Percentiles rank a stretch among this genome's conserved stretches.
Conservation (phyloP, 1,140 invertebrate genomes). For the Dreissena polymorpha region DNA sequence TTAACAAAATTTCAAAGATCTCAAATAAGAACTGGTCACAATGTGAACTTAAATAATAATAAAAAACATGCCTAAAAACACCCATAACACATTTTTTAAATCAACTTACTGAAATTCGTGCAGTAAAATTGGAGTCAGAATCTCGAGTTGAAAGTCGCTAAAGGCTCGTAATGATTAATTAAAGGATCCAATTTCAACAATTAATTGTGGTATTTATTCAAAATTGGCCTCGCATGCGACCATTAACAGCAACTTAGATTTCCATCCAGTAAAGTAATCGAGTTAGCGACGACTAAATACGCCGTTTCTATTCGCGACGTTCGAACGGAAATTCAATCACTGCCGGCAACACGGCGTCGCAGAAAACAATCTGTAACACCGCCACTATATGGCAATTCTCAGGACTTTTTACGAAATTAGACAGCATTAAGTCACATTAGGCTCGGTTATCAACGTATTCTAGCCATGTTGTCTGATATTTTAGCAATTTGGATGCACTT, state of each 20-base stretch:
- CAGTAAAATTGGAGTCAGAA: no score
- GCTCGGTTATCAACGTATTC: slow-evolving; percentile 51
- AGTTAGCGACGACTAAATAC: slow-evolving; percentile 22
- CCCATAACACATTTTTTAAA: no score
- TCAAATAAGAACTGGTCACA: no score
- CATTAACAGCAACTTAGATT: slow-evolving; percentile 22
- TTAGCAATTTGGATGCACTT: slow-evolving; percentile 42
- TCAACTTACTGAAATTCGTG: no score
- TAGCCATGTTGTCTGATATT: slow-evolving; percentile 26
- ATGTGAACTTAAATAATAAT: no score
- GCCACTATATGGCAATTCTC: slow-evolving; percentile 45
- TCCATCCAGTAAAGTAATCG: slow-evolving; percentile 24
- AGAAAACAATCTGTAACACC: slow-evolving; percentile 5
- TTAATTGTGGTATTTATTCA: slow-evolving; percentile 52
- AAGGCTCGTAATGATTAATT: no score
- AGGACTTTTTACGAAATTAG: slow-evolving; percentile 46
- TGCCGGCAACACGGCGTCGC: neutral
- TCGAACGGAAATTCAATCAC: slow-evolving; percentile 48
- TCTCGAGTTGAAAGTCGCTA: no score
- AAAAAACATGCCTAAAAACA: no score
- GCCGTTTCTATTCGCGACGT: slow-evolving; percentile 23
- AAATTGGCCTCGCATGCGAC: slow-evolving; percentile 45
- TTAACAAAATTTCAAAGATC: no score
- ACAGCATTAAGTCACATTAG: slow-evolving; percentile 48
- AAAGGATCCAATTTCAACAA: slow-evolving; percentile 29